These are phyloP conservation scores for Lissocephala sabroskyi DNA, from an alignment of 2,888 invertebrate genomes.

Conservation along the genomic window DNA sequence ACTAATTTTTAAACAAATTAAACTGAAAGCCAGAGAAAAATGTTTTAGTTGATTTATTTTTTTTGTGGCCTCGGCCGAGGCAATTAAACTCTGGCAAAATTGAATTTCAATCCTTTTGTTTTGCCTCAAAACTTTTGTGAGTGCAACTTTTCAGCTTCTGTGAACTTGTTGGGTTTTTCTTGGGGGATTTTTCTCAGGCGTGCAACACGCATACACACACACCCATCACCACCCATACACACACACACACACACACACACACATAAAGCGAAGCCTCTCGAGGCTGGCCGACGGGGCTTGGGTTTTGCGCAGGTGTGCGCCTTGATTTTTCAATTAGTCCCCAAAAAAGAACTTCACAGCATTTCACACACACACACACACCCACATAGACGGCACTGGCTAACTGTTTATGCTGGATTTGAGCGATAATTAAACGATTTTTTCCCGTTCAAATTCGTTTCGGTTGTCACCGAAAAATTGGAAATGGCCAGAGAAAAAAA, in stretches of 20 bases:
- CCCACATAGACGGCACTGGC: too few species aligned
- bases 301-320: slow-evolving; percentile 56
- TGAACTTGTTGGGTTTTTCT: slow-evolving; percentile 10
- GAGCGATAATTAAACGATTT: too few species aligned
- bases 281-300: not conserved
- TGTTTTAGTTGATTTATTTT: too few species aligned
- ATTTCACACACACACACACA: not conserved
- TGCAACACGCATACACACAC: slow-evolving; percentile 41
- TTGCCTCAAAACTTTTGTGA: too few species aligned
- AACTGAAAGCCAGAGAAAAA: too few species aligned
- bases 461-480: not conserved
- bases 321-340: slow-evolving; percentile 54
- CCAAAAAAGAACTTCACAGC: slow-evolving; percentile 18
- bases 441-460: too few species aligned
- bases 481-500: slow-evolving; percentile 6
- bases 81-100: too few species aligned
- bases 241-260: slow-evolving; percentile 16
- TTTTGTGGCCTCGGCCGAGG: too few species aligned
- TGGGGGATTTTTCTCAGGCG: slow-evolving; percentile 1
- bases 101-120: too few species aligned
- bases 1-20: too few species aligned
- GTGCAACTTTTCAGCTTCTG: not conserved
- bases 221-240: slow-evolving; percentile 1
- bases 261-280: slow-evolving; percentile 11
- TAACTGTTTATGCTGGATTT: too few species aligned